Percentiles rank a stretch among this genome's conserved stretches.
Evolutionary conservation across 2,113 vertebrate genomes (phyloP).

Genomic region (Rhynchomys soricoides): DNA sequence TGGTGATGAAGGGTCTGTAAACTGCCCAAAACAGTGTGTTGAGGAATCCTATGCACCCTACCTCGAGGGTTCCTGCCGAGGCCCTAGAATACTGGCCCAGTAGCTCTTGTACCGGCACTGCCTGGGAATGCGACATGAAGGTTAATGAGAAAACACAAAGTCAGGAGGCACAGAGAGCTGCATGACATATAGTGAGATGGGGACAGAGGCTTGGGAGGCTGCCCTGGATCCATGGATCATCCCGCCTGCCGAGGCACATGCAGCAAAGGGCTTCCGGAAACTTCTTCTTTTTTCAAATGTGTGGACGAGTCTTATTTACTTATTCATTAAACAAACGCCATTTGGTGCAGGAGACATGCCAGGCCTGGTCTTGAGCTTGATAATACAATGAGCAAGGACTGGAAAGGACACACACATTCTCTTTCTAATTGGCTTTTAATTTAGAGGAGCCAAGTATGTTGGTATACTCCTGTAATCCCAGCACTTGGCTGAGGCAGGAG

Average conservation of each 20-base stretch:
- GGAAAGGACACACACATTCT: not conserved
- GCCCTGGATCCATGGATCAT: not conserved
- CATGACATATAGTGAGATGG: not conserved
- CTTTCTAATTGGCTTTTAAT: not conserved
- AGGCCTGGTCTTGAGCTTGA: not conserved
- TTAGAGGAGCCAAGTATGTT: not conserved
- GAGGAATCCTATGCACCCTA: accelerated
- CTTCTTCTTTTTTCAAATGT: not conserved
- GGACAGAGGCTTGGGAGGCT: not conserved
- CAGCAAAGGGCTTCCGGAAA: not conserved
- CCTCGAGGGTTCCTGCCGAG: not conserved
- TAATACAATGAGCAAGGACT: not conserved
- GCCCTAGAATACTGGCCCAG: no score
- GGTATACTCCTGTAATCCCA: not conserved
- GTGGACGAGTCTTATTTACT: not conserved
- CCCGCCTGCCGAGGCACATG: no score
- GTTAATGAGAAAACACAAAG: not conserved
- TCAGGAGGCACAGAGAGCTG: not conserved
- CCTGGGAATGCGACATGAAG: accelerated
- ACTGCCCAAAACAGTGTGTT: not conserved
- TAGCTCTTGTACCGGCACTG: accelerated
- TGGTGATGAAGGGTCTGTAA: not conserved
- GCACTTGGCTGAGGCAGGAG: not conserved
- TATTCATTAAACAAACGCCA: no score
- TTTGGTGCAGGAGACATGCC: accelerated